Percentiles rank a stretch among this genome's conserved stretches.
These are phyloP conservation scores for Lacerta bilineata DNA, from an alignment of 2,797 vertebrate genomes.

Conservation along the genomic window DNA sequence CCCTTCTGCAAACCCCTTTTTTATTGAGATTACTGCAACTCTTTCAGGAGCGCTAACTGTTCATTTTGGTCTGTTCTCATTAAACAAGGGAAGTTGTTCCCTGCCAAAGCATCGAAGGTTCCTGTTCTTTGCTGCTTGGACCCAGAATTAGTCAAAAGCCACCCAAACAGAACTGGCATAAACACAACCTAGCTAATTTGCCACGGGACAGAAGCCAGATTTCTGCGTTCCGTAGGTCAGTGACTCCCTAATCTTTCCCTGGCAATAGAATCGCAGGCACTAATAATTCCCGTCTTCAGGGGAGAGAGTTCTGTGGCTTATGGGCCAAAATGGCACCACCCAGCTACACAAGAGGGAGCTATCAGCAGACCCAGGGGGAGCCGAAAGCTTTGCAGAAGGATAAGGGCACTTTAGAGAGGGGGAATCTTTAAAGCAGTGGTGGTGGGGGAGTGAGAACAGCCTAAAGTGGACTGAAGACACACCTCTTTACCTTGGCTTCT, in stretches of 20 bases:
- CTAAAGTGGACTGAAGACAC: too few relatives aligned
- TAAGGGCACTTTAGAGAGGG: not conserved
- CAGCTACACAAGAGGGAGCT: not conserved
- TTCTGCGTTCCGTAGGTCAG: constrained; percentile 20
- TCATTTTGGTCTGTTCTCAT: constrained; percentile 37
- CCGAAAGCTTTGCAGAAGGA: not conserved
- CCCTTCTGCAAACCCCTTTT: not conserved
- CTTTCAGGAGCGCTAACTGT: constrained; percentile 9
- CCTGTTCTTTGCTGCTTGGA: constrained; percentile 4
- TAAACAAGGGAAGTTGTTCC: not conserved
- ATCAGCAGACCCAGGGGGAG: not conserved
- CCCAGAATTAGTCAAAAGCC: constrained; percentile 20
- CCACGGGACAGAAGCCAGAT: constrained; percentile 12
- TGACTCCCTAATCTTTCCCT: constrained; percentile 29
- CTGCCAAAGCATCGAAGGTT: constrained; percentile 27
- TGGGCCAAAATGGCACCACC: constrained; percentile 1
- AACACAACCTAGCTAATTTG: constrained; percentile 2
- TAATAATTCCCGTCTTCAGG: not conserved
- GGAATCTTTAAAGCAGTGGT: not conserved
- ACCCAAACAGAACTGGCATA: constrained; percentile 32
- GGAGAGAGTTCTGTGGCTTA: not conserved
- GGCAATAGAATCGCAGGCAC: not conserved
- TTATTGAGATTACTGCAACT: not conserved
- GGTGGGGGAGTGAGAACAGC: too few relatives aligned
- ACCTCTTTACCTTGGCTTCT: not conserved